Conservation (phyloP, 2,888 invertebrate species). For the Athetis lepigone region DNA sequence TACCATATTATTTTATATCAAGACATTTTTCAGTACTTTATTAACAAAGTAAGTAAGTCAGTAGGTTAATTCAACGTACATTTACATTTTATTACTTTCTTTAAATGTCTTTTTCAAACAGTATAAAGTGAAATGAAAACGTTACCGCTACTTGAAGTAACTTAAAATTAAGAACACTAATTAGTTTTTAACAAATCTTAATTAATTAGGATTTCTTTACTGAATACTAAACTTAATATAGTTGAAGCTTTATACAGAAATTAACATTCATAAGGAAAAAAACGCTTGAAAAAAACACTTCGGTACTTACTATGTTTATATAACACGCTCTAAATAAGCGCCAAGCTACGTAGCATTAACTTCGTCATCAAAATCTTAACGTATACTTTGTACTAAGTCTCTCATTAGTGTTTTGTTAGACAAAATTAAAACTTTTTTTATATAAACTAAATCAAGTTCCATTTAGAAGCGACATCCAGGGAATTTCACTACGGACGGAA, state of each 20-base stretch:
- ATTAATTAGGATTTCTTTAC: conserved; percentile 4
- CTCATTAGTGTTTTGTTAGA: conserved; percentile 14
- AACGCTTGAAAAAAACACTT: conserved; percentile 2
- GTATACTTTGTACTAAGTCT: conserved; percentile 21
- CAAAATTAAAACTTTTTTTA: conserved; percentile 39
- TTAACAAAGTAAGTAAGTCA: background rate
- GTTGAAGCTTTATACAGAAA: conserved; percentile 26
- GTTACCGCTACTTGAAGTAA: background rate
- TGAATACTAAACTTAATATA: background rate
- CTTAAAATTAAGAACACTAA: conserved; percentile 13
- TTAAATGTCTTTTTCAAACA: background rate
- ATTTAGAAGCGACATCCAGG: conserved; percentile 25
- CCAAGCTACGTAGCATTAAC: conserved; percentile 3
- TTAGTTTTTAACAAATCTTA: conserved; percentile 8
- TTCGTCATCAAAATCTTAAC: conserved; percentile 17
- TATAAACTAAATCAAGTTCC: conserved; percentile 33
- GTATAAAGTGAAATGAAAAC: conserved; percentile 29
- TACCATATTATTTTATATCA: too few species aligned
- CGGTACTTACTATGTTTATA: conserved; percentile 11
- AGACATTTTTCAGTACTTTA: background rate
- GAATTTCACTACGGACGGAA: conserved; percentile 13
- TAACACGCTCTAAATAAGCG: conserved; percentile 14
- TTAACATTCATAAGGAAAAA: background rate
- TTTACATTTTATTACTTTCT: conserved; percentile 13
- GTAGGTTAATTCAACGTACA: background rate